Base-by-base conservation (phyloP, 2,113 vertebrate species). In the Planiliza haematocheilus region DNA sequence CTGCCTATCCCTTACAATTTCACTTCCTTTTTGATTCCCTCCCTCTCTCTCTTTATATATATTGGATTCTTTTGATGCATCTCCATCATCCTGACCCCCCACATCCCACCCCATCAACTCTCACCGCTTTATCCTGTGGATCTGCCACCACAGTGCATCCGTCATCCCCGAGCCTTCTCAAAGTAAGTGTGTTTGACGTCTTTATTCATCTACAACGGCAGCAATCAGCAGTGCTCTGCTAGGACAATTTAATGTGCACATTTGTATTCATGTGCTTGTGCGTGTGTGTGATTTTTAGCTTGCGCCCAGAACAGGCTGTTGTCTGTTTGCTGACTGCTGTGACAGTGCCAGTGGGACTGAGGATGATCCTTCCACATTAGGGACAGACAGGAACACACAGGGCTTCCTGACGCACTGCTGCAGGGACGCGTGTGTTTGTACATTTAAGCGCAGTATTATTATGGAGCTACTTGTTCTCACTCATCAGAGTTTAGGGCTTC, bases 131-230 rank as follows among this genome's bases (percentile, higher is more conserved):
- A 58, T 68, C 8, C 52, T 58, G 43, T 75, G 60, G 67, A 70
- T 83, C 60, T 77, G 34, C 18, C 10, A 20, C 24, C 57, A 55
- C 76, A 51, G 52, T 38, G 6, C 41, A 62, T 13, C 67, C 63
- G 71, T 34, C 68, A 13, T 65, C 71, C 57, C 30, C 18, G 74
- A 81, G 53, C 67, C 82, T 14, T 42, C 73, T 68, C 77, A 82
- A 77, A 84, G 86, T 88, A 90, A 90, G 90, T 90, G 30, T 65
- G 50, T 77, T 86, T 77, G 72, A 76, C 49, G 49, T 60, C n/a
- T 37, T 51, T 43, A 17, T 20, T 20, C 49, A 77, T 6, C 34
- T 53, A 10, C 53, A 36, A 55, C 48, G 70, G 70, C 68, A 67
- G 67, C 43, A 46, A 59, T 76, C 75, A 72, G 64, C 70, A 48